Evolutionary conservation across 2,797 vertebrate genomes (phyloP), one percentile per base, ranked within the genome.

Genomic region (Holocentrus rufus): DNA sequence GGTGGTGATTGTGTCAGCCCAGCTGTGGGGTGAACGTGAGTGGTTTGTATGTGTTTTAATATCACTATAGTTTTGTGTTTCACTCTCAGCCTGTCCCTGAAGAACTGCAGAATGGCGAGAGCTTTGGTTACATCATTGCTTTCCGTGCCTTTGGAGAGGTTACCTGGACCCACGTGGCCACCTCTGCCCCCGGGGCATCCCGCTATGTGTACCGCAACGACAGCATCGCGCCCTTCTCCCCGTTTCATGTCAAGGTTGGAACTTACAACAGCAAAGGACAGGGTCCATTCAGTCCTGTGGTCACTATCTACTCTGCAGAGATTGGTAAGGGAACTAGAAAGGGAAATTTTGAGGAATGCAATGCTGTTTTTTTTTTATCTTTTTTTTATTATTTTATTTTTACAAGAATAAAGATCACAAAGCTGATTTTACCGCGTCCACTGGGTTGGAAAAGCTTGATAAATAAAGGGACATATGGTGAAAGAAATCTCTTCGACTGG

Each of bases 261-360:
- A 97, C 97, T 36, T 99, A 98, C 85, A 99, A 99, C 91, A 96
- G 96, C 86, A 97, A 97, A 89, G 97, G 97, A 2, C 96, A 98
- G 86, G 97, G 97, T 22, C 97, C 97, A 0, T 99, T 98, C 87
- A 98, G 97, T 82, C 90, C 95, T 0, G 94, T 96, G 77, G 90
- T 94, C 80, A 96, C 95, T 2, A 96, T 99, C 75, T 98, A 95
- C 89, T 98, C 97, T 5, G 97, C 97, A 6, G 97, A 99, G 88
- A 96, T 95, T 89, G 97, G 97, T 98, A 91, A 90, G 89, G 14
- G 3, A 2, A 46, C 58, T 31, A 63, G 52, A 20, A 17, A n/a
- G 46, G 55, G 25, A 14, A 11, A 6, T 23, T 52, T 64, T 6
- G 3, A 18, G 36, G 31, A 39, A 8, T 13, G 11, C 61, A 65